Percentiles rank a stretch among this genome's conserved stretches.
Conservation (phyloP, 2,888 invertebrate species). For the Drosophila sordidula region DNA sequence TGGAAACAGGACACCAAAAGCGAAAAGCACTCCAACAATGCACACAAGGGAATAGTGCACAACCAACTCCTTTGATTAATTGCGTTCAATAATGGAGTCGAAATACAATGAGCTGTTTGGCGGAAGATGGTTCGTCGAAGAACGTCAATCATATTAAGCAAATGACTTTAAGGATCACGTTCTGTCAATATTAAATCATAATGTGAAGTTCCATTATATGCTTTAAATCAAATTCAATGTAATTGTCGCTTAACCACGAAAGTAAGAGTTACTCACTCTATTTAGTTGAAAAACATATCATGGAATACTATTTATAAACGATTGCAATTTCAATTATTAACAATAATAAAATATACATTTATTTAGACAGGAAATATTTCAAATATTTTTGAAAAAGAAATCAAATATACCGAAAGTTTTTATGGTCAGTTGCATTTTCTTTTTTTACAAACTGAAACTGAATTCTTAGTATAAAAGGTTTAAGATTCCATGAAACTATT, state of each 20-base stretch:
- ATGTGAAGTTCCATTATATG: too few relatives aligned
- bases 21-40: neutral
- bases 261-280: too few relatives aligned
- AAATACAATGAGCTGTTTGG: neutral
- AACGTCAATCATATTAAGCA: neutral
- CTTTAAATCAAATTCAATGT: neutral
- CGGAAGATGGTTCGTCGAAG: neutral
- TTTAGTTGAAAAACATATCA: too few relatives aligned
- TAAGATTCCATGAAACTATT: constrained; percentile 35
- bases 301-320: too few relatives aligned
- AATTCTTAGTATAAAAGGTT: constrained; percentile 8
- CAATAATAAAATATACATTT: too few relatives aligned
- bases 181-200: neutral
- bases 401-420: too few relatives aligned
- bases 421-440: too few relatives aligned
- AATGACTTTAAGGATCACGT: neutral
- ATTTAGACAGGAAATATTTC: too few relatives aligned
- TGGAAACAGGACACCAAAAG: neutral
- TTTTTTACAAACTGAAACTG: too few relatives aligned
- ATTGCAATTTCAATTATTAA: too few relatives aligned
- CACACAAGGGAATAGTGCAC: neutral
- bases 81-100: neutral
- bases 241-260: too few relatives aligned
- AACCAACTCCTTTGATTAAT: neutral
- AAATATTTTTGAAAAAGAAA: too few relatives aligned